A percentile compares a stretch with the other conserved stretches of the same genome.
These are phyloP conservation scores for Microdon myrmicae DNA, from an alignment of 2,888 invertebrate genomes.

Conservation along the genomic window DNA sequence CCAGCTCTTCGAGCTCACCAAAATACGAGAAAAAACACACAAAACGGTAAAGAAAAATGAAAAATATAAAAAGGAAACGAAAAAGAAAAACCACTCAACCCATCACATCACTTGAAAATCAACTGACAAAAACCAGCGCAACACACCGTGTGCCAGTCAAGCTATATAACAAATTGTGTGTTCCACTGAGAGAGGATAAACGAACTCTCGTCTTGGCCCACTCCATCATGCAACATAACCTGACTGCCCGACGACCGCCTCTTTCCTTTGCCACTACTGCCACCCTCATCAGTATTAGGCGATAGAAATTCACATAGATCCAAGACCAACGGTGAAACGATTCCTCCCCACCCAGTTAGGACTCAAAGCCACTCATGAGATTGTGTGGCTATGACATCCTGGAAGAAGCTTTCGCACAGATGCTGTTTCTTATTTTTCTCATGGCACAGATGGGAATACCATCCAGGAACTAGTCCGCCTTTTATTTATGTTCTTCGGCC, in stretches of 20 bases:
- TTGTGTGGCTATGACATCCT: constrained; percentile 60
- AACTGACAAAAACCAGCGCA: constrained; percentile 53
- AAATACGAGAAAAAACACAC: too few relatives aligned
- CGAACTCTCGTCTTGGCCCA: constrained; percentile 4
- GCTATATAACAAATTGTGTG: constrained; percentile 43
- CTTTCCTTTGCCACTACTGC: constrained; percentile 25
- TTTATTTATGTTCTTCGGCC: constrained; percentile 45
- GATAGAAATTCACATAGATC: constrained; percentile 36
- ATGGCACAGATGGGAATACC: constrained; percentile 49
- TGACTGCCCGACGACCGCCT: constrained; percentile 34
- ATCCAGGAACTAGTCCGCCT: constrained; percentile 52
- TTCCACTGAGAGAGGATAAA: constrained; percentile 41
- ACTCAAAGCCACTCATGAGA: constrained; percentile 52
- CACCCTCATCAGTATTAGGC: constrained; percentile 54
- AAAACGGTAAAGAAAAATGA: too few relatives aligned
- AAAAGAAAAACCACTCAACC: too few relatives aligned
- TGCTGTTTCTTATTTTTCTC: constrained; percentile 48
- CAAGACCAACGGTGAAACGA: constrained; percentile 40
- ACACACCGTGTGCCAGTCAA: constrained; percentile 45
- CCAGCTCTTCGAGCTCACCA: too few relatives aligned
- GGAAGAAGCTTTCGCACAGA: constrained; percentile 53
- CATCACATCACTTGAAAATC: constrained; percentile 47
- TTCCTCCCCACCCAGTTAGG: constrained; percentile 32
- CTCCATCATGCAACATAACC: constrained; percentile 53
- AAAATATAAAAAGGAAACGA: too few relatives aligned